These are phyloP conservation scores for Pampusana beccarii DNA, from an alignment of 2,113 vertebrate genomes.

Conservation along the genomic window DNA sequence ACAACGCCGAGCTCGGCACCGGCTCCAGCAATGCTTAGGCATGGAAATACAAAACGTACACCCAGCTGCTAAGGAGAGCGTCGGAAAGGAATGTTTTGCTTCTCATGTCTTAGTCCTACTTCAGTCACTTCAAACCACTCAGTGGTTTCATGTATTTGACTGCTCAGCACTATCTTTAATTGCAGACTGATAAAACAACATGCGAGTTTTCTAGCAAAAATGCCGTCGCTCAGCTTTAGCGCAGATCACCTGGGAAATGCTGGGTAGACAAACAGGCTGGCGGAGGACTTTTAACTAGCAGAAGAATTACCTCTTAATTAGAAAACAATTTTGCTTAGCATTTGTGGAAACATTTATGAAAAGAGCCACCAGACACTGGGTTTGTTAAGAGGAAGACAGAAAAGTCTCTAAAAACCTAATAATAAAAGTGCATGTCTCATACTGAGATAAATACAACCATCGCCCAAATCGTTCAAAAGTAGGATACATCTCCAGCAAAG, in stretches of 20 bases:
- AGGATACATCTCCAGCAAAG: conserved; percentile 16
- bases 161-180: conserved; percentile 18
- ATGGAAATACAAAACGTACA: background rate
- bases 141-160: background rate
- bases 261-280: background rate
- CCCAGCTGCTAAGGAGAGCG: background rate
- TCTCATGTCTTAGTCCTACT: background rate
- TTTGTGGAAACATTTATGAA: background rate
- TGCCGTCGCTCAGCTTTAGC: background rate
- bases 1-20: background rate
- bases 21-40: background rate
- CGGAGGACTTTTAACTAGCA: background rate
- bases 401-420: background rate
- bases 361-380: background rate
- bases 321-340: conserved; percentile 1
- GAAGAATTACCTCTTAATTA: conserved; percentile 27
- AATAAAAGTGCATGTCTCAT: background rate
- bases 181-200: background rate
- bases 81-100: background rate
- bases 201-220: background rate
- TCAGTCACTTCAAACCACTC: background rate
- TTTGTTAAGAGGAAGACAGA: background rate
- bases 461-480: background rate
- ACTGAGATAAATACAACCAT: background rate
- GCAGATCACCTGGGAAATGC: background rate